A percentile compares a stretch with the other conserved stretches of the same genome.
Conservation (phyloP, 2,113 vertebrate genomes). For the Procavia capensis region DNA sequence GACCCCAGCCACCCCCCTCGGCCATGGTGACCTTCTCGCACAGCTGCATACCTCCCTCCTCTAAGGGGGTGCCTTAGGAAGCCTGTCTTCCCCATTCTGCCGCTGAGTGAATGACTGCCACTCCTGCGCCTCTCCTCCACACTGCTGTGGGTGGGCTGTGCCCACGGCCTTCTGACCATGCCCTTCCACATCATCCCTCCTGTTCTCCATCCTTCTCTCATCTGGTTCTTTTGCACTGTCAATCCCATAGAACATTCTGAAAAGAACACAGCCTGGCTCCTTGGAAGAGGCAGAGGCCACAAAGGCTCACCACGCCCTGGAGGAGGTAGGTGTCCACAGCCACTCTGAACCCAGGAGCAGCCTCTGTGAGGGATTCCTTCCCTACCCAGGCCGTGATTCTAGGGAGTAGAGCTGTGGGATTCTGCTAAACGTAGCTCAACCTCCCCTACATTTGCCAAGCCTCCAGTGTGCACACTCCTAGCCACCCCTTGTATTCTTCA, state of each 20-base stretch:
- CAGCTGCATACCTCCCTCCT: too few species aligned
- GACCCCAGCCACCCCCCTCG: too few species aligned
- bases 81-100: neutral
- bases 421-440: too few species aligned
- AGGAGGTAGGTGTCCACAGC: slow-evolving; percentile 89
- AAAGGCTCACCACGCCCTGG: slow-evolving; percentile 92
- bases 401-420: neutral
- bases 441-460: neutral
- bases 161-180: neutral
- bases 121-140: too few species aligned
- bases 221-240: neutral
- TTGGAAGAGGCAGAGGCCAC: slow-evolving; percentile 93
- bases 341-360: fast-evolving
- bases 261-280: slow-evolving; percentile 92
- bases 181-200: neutral
- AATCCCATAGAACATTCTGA: slow-evolving; percentile 94
- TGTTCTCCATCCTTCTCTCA: neutral
- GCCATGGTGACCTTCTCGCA: too few species aligned
- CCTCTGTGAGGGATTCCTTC: neutral
- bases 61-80: neutral
- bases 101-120: neutral
- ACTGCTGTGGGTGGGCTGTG: neutral
- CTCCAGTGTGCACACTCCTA: neutral
- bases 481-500: too few species aligned
- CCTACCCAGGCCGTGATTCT: fast-evolving